Evolutionary conservation across 2,113 vertebrate genomes (phyloP).

Genomic region (Bagarius yarrelli): DNA sequence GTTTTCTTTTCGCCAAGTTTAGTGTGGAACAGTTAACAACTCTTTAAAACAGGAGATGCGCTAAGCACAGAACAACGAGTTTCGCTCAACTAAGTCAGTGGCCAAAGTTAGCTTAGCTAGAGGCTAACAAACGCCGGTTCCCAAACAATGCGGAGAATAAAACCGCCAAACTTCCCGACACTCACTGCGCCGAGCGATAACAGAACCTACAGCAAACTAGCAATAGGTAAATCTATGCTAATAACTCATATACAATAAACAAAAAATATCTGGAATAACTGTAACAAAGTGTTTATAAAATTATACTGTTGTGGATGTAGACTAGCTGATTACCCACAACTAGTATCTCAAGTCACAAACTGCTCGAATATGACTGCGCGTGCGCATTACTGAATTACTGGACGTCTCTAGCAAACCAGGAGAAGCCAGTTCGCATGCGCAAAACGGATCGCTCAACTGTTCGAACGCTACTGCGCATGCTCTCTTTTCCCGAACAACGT

Average conservation of each 20-base stretch:
- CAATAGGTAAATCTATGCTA: neutral
- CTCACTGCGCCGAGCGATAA: slow-evolving; percentile 17
- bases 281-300: neutral
- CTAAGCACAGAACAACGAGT: neutral
- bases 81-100: slow-evolving; percentile 10
- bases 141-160: slow-evolving; percentile 53
- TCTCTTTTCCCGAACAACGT: too few relatives aligned
- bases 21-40: neutral
- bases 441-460: neutral
- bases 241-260: neutral
- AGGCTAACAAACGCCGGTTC: slow-evolving; percentile 39
- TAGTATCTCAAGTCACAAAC: slow-evolving; percentile 34
- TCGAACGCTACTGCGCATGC: neutral
- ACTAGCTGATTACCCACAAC: slow-evolving; percentile 2
- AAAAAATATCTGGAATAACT: neutral
- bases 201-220: neutral
- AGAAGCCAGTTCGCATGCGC: neutral
- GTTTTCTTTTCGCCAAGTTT: slow-evolving; percentile 1
- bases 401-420: neutral
- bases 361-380: neutral
- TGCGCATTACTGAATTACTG: neutral
- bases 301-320: slow-evolving; percentile 3
- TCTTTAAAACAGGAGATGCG: neutral
- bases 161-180: slow-evolving; percentile 52
- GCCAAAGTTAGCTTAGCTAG: slow-evolving; percentile 27